phyloP scores from a whole-genome alignment of 2,888 invertebrate genomes.

The Tipula vernalis region DNA sequence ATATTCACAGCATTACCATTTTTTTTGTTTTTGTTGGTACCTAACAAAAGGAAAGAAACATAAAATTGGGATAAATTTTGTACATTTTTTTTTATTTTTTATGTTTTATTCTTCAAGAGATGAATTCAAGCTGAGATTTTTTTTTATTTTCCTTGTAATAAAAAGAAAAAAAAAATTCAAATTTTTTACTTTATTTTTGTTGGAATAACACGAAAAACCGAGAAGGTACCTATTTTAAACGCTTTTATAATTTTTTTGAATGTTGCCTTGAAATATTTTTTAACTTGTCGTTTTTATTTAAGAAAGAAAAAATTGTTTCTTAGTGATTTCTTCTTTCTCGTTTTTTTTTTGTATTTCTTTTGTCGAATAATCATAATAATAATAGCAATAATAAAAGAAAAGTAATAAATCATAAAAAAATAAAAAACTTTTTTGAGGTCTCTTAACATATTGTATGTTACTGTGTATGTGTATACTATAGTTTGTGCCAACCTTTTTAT shows the following conservation, averaged over 20 bases:
- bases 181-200: not conserved
- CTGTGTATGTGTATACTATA: not conserved
- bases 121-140: conserved; percentile 1
- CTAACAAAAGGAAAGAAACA: not conserved
- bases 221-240: conserved; percentile 4
- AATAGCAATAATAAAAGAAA: not conserved
- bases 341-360: not conserved
- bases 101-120: not conserved
- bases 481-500: not conserved
- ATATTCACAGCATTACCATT: not conserved
- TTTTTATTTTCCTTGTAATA: not conserved
- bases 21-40: not conserved
- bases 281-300: not conserved
- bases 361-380: not conserved
- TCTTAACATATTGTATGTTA: not conserved
- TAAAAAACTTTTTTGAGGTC: not conserved
- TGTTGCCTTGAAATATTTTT: not conserved
- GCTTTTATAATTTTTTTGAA: not conserved
- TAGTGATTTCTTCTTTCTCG: not conserved
- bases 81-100: not conserved
- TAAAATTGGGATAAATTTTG: not conserved
- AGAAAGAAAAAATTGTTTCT: not conserved
- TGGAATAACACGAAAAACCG: not conserved
- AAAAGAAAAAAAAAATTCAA: not conserved
- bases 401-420: not conserved